Percentiles rank a stretch among this genome's conserved stretches.
These are phyloP conservation scores for Lithosia quadra DNA, from an alignment of 2,888 invertebrate species.

Conservation along the genomic window DNA sequence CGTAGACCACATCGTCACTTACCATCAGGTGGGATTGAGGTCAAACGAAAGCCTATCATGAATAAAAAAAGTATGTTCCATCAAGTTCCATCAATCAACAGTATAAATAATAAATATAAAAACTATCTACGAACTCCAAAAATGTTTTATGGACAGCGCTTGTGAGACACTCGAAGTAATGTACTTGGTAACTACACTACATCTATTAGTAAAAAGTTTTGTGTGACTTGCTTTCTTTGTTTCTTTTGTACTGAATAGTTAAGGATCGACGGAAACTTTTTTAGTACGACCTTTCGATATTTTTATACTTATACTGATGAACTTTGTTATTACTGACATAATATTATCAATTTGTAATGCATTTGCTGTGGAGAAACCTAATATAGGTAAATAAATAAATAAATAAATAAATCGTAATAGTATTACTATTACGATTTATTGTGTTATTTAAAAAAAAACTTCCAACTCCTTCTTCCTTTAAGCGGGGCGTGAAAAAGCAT, in stretches of 20 bases:
- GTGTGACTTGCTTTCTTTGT: background rate
- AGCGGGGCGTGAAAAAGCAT: too few relatives aligned
- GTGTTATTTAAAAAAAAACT: too few relatives aligned
- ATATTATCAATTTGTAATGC: too few relatives aligned
- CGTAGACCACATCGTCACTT: too few relatives aligned
- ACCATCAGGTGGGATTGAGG: too few relatives aligned
- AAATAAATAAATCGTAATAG: too few relatives aligned
- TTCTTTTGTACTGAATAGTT: background rate
- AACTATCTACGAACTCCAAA: background rate
- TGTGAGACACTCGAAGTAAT: slow-evolving; percentile 14
- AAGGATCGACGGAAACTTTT: background rate
- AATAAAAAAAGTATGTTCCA: too few relatives aligned
- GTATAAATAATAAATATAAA: background rate
- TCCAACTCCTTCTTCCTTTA: too few relatives aligned
- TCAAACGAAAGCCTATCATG: too few relatives aligned
- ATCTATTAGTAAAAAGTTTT: slow-evolving; percentile 17
- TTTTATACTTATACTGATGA: background rate
- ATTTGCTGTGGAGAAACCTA: too few relatives aligned
- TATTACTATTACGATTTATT: too few relatives aligned
- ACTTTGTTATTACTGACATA: background rate
- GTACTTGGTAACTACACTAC: slow-evolving; percentile 13
- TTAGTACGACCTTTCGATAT: background rate
- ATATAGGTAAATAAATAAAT: too few relatives aligned
- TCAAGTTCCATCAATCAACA: background rate
- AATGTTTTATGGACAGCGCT: slow-evolving; percentile 1